These are phyloP conservation scores for Amphipyra tragopoginis DNA, from an alignment of 2,888 invertebrate species.

Conservation along the genomic window DNA sequence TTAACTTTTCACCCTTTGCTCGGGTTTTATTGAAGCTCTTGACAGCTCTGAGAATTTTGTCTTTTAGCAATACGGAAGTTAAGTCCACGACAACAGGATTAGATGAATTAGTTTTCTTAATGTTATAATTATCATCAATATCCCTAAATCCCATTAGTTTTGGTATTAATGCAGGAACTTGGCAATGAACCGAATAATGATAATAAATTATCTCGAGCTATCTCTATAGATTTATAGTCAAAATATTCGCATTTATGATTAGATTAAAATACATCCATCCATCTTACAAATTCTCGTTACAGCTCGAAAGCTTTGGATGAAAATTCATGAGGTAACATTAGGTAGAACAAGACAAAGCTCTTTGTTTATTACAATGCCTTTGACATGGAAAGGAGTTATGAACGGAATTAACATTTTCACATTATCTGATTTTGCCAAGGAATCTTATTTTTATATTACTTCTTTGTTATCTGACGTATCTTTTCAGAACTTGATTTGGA, in stretches of 20 bases:
- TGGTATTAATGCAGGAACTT: slow-evolving; percentile 7
- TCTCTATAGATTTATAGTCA: slow-evolving; percentile 33
- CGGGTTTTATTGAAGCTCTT: too few relatives aligned
- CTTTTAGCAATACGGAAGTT: too few relatives aligned
- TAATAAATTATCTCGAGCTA: slow-evolving; percentile 13
- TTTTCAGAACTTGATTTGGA: too few relatives aligned
- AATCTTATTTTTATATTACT: too few relatives aligned
- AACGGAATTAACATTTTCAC: slow-evolving; percentile 4
- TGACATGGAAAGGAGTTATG: slow-evolving; percentile 18
- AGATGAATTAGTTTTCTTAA: too few relatives aligned
- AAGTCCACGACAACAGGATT: too few relatives aligned
- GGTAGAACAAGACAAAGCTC: slow-evolving; percentile 25
- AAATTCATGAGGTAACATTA: slow-evolving; percentile 41
- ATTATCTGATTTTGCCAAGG: too few relatives aligned
- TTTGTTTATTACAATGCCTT: slow-evolving; percentile 27
- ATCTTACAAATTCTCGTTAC: slow-evolving; percentile 26
- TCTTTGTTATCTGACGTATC: too few relatives aligned
- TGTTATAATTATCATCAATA: not conserved
- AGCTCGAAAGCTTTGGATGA: slow-evolving; percentile 21
- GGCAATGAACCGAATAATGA: slow-evolving; percentile 1
- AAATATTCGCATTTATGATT: slow-evolving; percentile 30
- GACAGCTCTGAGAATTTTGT: too few relatives aligned
- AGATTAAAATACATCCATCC: slow-evolving; percentile 23
- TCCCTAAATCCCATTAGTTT: not conserved
- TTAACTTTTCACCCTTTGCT: too few relatives aligned